These are phyloP conservation scores for Apis laboriosa DNA, from an alignment of 1,140 invertebrate species.

Conservation along the genomic window DNA sequence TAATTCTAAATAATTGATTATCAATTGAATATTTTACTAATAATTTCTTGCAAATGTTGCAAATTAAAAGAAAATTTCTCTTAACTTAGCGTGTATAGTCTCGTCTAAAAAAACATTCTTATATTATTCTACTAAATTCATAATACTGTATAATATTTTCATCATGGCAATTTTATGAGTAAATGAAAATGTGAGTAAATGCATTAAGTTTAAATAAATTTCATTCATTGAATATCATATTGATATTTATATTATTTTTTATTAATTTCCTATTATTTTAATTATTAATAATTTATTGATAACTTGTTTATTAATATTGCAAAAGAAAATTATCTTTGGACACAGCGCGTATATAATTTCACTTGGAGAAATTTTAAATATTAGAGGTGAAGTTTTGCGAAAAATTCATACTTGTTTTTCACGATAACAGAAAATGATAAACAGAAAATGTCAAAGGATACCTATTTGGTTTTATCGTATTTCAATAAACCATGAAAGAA, in stretches of 20 bases:
- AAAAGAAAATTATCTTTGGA: neutral
- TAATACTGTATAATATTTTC: neutral
- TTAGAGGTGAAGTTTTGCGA: no score
- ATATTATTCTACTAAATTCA: no score
- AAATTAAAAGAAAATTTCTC: no score
- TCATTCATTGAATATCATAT: neutral
- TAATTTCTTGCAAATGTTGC: no score
- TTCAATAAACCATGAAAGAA: conserved; percentile 34
- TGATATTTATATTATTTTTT: neutral
- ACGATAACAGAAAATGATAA: neutral
- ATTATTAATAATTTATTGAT: no score
- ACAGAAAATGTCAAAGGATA: neutral
- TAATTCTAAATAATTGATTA: no score
- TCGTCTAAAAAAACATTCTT: no score
- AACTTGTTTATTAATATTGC: no score
- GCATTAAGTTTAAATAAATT: neutral
- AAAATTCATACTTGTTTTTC: neutral
- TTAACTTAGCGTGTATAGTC: no score
- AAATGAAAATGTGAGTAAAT: neutral
- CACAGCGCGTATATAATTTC: no score
- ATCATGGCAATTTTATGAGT: neutral
- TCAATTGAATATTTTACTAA: no score
- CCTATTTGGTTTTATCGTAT: conserved; percentile 20
- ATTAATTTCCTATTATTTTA: no score
- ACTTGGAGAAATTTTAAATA: neutral